phyloP scores from a whole-genome alignment of 2,888 invertebrate species.

The Tholera decimalis region DNA sequence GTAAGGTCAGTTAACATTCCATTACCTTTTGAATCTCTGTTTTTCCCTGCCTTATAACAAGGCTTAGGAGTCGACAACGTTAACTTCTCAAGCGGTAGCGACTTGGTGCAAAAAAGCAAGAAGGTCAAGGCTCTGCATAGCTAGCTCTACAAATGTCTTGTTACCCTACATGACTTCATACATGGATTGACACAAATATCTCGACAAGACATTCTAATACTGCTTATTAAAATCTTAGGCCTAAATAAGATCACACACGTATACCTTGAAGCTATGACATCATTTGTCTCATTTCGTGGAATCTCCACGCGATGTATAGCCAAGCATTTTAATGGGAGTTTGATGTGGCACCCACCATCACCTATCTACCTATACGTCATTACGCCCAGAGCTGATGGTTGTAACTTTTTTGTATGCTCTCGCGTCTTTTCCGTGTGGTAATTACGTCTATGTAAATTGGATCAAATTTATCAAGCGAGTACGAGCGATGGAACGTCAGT shows the following conservation, averaged over 20 bases:
- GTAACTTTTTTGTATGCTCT: constrained; percentile 59
- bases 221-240: constrained; percentile 27
- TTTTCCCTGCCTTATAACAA: constrained; percentile 21
- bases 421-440: constrained; percentile 74
- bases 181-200: constrained; percentile 32
- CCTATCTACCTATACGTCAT: constrained; percentile 63
- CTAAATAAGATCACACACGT: constrained; percentile 54
- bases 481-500: constrained; percentile 75
- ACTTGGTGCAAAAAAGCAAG: constrained; percentile 9
- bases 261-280: constrained; percentile 66
- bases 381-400: constrained; percentile 65
- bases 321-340: constrained; percentile 83
- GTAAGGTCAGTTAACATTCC: constrained; percentile 31
- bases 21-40: constrained; percentile 16
- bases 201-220: constrained; percentile 27
- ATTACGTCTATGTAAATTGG: constrained; percentile 87
- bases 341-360: constrained; percentile 77
- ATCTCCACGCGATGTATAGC: constrained; percentile 60
- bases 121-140: constrained; percentile 21
- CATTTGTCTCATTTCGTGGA: constrained; percentile 69
- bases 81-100: constrained; percentile 10
- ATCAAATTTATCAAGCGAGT: constrained; percentile 83
- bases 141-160: constrained; percentile 1
- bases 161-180: constrained; percentile 12
- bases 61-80: not conserved